A percentile compares a stretch with the other conserved stretches of the same genome.
These are phyloP conservation scores for Dexiosoma caninum DNA, from an alignment of 2,888 invertebrate genomes.

Conservation along the genomic window DNA sequence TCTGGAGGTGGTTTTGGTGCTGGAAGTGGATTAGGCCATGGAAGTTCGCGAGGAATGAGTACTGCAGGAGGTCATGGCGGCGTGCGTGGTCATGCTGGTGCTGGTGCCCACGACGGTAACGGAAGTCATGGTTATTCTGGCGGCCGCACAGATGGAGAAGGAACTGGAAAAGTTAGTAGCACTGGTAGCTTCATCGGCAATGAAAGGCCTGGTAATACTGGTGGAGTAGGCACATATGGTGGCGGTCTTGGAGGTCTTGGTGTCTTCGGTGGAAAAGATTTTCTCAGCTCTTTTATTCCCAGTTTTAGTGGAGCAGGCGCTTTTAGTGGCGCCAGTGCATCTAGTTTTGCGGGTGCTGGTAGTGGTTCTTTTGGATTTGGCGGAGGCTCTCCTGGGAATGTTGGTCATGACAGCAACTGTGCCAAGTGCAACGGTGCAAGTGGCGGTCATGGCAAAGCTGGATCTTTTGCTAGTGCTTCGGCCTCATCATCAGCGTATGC, in stretches of 20 bases:
- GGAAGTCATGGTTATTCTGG: too few relatives aligned
- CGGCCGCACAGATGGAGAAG: too few relatives aligned
- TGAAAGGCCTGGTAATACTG: too few relatives aligned
- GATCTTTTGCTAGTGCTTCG: slow-evolving; percentile 64
- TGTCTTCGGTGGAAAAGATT: slow-evolving; percentile 38
- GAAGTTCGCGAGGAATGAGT: too few relatives aligned
- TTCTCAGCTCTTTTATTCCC: slow-evolving; percentile 34
- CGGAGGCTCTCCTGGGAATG: slow-evolving; percentile 56
- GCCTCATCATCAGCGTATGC: slow-evolving; percentile 64
- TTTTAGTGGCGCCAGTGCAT: slow-evolving; percentile 64
- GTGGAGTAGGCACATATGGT: too few relatives aligned
- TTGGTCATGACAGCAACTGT: slow-evolving; percentile 21
- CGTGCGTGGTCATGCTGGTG: not conserved
- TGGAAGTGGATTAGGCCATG: too few relatives aligned
- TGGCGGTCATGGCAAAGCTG: slow-evolving; percentile 50
- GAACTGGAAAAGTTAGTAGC: too few relatives aligned
- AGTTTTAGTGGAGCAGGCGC: slow-evolving; percentile 50
- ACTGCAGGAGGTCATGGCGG: not conserved
- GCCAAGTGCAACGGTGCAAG: slow-evolving; percentile 17
- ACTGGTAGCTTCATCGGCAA: too few relatives aligned
- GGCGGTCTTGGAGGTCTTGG: not conserved
- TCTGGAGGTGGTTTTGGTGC: too few relatives aligned
- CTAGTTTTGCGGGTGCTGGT: slow-evolving; percentile 64
- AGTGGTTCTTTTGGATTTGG: slow-evolving; percentile 50
- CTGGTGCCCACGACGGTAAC: not conserved